phyloP scores from a whole-genome alignment of 2,113 vertebrate species.

The Dasyurus viverrinus region DNA sequence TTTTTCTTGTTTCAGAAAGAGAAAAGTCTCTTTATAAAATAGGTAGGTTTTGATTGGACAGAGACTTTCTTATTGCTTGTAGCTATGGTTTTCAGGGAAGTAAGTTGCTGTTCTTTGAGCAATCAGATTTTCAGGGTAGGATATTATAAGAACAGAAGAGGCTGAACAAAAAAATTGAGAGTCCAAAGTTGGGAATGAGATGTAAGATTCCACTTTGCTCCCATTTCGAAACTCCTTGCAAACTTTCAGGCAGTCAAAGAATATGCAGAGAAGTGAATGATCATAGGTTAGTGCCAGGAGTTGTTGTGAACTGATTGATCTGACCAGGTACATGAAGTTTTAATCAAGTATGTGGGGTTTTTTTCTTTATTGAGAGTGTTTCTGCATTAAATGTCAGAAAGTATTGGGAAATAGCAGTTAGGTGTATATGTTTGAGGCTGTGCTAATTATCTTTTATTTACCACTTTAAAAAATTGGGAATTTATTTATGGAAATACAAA shows the following conservation, averaged over 20 bases:
- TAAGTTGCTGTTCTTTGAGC: background rate
- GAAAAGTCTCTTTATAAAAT: too few relatives aligned
- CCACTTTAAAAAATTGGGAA: constrained; percentile 53
- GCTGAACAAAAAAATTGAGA: background rate
- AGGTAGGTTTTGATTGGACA: background rate
- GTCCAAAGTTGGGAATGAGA: background rate
- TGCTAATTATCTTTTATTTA: constrained; percentile 19
- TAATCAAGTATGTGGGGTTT: background rate
- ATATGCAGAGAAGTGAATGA: background rate
- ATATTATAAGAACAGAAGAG: background rate
- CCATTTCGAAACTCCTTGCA: background rate
- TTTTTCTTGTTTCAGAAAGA: background rate
- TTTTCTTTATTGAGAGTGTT: constrained; percentile 37
- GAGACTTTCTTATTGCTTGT: background rate
- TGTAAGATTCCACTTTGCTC: background rate
- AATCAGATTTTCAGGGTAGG: background rate
- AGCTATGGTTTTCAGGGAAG: background rate
- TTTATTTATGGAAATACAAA: constrained; percentile 34
- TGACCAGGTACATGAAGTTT: constrained; percentile 3
- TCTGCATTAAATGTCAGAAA: background rate
- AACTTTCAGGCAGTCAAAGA: background rate
- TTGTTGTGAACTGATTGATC: background rate
- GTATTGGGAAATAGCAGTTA: constrained; percentile 31
- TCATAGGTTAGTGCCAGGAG: background rate
- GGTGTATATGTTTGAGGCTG: constrained; percentile 9